Base-by-base conservation (phyloP, 2,113 vertebrate genomes). In the Cephalopterus ornatus region DNA sequence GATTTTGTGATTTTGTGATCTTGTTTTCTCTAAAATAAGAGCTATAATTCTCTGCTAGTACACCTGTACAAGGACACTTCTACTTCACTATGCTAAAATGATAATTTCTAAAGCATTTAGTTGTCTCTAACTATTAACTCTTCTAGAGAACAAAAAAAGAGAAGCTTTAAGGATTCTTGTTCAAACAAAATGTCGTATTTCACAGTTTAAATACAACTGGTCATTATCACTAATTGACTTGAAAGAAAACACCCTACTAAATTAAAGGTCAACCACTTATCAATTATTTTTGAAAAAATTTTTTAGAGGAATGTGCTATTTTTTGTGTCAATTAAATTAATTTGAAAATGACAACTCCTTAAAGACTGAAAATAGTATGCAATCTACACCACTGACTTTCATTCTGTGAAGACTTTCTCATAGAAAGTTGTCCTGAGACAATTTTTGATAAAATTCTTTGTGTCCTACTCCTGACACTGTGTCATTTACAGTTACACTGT, bases 301-400 rank as follows among this genome's bases (percentile, higher is more conserved):
- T 77, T 85, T 50, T 76, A 30, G 14, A 76, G 4, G 19, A 77
- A 88, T 11, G 3, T 73, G 16, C 0, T 26, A 13, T 76, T 58
- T 39, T 56, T 65, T 28, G 3, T 26, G 3, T 37, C 76, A 58
- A 72, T 65, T 58, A 42, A 49, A 71, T 67, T 68, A 21, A 10
- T 91, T 89, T 50, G 17, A 55, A 83, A 85, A 47, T 30, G 2
- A 32, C 12, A 65, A 30, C 8, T 80, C 10, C n/a, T 89, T 11
- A 82, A 50, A 42, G 14, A 72, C 11, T n/a, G 30, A 37, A 42
- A 4, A 18, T 8, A 16, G 6, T 3, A 4, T 37, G 50, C 18
- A 33, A 0, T 23, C 23, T 37, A 13, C 15, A 59, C 23, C 22
- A 39, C 0, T 32, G 32, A 8, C 5, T 24, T 56, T 62, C 58